These are phyloP conservation scores for Anas platyrhynchos DNA, from an alignment of 2,113 vertebrate species.

Conservation along the genomic window DNA sequence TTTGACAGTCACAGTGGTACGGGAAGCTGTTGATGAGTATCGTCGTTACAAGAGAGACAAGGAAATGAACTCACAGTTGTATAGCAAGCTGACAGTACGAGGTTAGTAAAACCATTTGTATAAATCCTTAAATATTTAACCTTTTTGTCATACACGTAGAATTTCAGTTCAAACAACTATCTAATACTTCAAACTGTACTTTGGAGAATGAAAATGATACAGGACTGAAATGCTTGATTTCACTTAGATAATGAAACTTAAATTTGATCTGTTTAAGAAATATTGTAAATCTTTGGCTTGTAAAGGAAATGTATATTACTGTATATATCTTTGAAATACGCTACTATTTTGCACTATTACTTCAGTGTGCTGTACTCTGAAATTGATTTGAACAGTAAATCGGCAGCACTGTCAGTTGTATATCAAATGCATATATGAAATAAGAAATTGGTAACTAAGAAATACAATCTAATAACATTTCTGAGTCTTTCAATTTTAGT, in stretches of 20 bases:
- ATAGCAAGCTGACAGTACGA: constrained; percentile 95
- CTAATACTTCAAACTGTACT: not conserved
- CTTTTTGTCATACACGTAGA: not conserved
- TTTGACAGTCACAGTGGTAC: constrained; percentile 90
- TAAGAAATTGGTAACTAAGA: not conserved
- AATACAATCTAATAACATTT: not conserved
- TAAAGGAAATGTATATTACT: not conserved
- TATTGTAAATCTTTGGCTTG: not conserved
- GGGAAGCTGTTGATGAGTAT: constrained; percentile 94
- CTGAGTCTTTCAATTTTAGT: not conserved
- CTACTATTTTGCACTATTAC: not conserved
- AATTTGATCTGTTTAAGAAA: not conserved
- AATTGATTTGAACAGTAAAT: not conserved
- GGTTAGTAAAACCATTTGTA: constrained; percentile 77
- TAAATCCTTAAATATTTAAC: not conserved
- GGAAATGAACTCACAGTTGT: constrained; percentile 97
- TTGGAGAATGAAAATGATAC: not conserved
- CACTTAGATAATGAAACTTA: not conserved
- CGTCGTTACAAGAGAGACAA: constrained; percentile 93
- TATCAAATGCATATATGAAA: not conserved
- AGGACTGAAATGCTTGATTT: not conserved
- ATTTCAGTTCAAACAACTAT: not conserved
- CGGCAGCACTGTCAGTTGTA: not conserved
- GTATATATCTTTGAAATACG: not conserved
- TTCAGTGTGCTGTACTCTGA: constrained; percentile 35